Conservation (phyloP, 2,888 invertebrate genomes). For the Ormyrus nitidulus region DNA sequence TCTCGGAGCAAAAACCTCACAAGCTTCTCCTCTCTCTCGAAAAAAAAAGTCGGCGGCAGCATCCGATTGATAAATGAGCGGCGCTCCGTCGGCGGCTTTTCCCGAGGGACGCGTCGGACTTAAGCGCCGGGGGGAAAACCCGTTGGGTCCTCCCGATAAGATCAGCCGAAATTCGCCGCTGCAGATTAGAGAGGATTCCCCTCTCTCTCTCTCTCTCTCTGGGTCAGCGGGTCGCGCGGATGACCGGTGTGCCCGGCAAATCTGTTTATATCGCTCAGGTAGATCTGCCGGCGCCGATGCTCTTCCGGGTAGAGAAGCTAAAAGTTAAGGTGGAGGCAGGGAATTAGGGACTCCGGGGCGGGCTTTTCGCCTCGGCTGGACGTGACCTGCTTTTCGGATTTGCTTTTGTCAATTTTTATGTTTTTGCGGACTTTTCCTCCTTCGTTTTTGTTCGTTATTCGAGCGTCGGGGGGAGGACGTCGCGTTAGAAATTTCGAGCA, state of each 20-base stretch:
- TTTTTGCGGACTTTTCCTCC: slow-evolving; percentile 3
- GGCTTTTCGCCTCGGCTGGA: slow-evolving; percentile 4
- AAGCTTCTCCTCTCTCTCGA: too few species aligned
- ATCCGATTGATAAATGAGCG: slow-evolving; percentile 31
- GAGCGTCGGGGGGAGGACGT: background rate
- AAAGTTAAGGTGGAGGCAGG: slow-evolving; percentile 41
- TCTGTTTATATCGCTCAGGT: slow-evolving; percentile 68
- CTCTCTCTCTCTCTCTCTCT: slow-evolving; percentile 35
- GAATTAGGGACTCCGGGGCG: slow-evolving; percentile 18
- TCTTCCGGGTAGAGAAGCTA: slow-evolving; percentile 49
- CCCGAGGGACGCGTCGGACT: background rate
- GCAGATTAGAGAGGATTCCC: slow-evolving; percentile 63
- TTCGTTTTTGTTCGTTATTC: background rate
- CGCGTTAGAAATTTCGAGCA: too few species aligned
- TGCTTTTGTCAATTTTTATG: slow-evolving; percentile 1
- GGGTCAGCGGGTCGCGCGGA: slow-evolving; percentile 67
- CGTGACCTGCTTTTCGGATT: slow-evolving; percentile 10
- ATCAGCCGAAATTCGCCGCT: background rate
- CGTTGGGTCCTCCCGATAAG: slow-evolving; percentile 30
- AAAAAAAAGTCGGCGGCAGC: background rate
- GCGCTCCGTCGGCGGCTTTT: background rate
- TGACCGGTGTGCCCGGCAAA: slow-evolving; percentile 57
- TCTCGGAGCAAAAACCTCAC: too few species aligned
- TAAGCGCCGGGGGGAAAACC: slow-evolving; percentile 29
- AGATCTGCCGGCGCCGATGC: slow-evolving; percentile 15